Base-by-base conservation (phyloP, 1,140 invertebrate genomes). In the Halictus rubicundus region DNA sequence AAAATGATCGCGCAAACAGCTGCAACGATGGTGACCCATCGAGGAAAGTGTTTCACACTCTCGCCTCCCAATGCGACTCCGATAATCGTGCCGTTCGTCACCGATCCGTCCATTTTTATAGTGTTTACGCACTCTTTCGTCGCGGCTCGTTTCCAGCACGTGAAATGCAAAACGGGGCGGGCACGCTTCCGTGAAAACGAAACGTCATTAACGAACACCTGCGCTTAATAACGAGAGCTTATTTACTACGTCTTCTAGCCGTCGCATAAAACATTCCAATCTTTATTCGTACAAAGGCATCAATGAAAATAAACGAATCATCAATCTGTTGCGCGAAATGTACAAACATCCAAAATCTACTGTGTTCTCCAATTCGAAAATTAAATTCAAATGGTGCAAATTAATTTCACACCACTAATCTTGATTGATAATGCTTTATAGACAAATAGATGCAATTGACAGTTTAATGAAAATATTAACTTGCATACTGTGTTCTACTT, bases 1-100 rank as follows among this genome's bases (percentile, higher is more conserved):
- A 97, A 97, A 61, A 97, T 90, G 83, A 96, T 95, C 65, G 96
- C 96, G 90, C 96, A 96, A 68, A 94, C 92, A 23, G 96, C 96
- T 14, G 96, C 97, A 83, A 96, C 93, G 80, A 97, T 94, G 16
- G 96, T 97, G 27, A 96, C 95, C 70, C 94, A 94, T 84, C 95
- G 93, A n/a, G 96, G 95, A 92, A 90, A 92, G 39, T 88, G 83
- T 63, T 83, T 88, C 68, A 87, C 81, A 52, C 72, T 66, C 69
- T 57, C 87, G 52, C 72, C 65, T 60, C 59, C 82, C 12, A 78
- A 66, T 14, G 46, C 32, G 27, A 86, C 64, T 37, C 64, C 46
- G 46, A 87, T 66, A 46, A 84, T 76, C 16, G 87, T 88, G 3
- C 71, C 64, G 27, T 89, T 89, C 25, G 12, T 52, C 32, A 46